Evolutionary conservation across 1,140 invertebrate species (phyloP), one percentile per base, ranked within the genome.

Genomic region (Probaryconus sp.): DNA sequence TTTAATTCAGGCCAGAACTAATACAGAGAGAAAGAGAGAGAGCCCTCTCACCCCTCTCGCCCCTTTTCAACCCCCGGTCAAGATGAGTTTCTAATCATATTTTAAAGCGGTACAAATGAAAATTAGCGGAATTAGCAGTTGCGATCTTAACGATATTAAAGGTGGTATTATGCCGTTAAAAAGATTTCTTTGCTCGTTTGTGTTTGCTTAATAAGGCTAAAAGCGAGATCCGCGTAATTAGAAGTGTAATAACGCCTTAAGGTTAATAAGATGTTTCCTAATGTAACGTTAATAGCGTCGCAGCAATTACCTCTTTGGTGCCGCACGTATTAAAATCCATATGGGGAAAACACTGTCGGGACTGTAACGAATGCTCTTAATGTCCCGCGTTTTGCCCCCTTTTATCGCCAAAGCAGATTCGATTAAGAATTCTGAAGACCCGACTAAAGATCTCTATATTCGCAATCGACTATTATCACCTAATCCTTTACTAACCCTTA

Each of bases 191-290:
- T 7, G 18, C 18, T 67, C 61, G 11, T 67, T 70, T 63, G 73
- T 35, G 60, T 64, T 64, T 35, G 48, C 35, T 60, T 77, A 73
- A 77, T 73, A 77, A 73, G 61, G 55, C 33, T 69, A 80, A 75
- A 73, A 78, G 77, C 69, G 40, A 53, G 53, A 69, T 67, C 56
- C 14, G 45, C 42, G 64, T 50, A 82, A 81, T 81, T 83, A 80
- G 65, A 68, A 67, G 55, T 42, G 61, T 58, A 78, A 82, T 82
- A 84, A 82, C 76, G 53, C 80, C 79, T 81, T 81, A 74, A 79
- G 50, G 75, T 65, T 79, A 84, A 84, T 81, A 81, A 84, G 82
- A 81, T 79, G 82, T 72, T 74, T 72, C 35, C 67, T 81, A 84
- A 82, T 82, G 78, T 75, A 68, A 70, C 73, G 69, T 74, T 81